Base-by-base conservation (phyloP, 2,113 vertebrate species). In the Peromyscus leucopus region DNA sequence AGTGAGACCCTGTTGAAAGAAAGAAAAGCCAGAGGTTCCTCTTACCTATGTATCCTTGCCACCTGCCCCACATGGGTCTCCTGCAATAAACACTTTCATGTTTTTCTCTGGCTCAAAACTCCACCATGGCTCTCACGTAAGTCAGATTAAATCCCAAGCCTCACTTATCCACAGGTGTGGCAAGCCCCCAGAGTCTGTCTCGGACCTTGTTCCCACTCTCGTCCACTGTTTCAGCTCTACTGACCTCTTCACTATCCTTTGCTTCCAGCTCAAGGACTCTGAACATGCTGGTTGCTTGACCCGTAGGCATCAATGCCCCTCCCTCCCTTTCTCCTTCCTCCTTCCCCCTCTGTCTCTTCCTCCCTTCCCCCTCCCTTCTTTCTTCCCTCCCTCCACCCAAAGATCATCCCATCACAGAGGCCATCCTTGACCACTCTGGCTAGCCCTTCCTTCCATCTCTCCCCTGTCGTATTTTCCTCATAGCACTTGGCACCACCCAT, bases 91-190 rank as follows among this genome's bases (percentile, higher is more conserved):
- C 4, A 12, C 69, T 21, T 16, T 42, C 63, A 28, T 1, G 4
- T 10, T 16, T 10, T 55, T 59, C 22, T 7, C 22, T 24, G 15
- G 16, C 36, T 39, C 65, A 84, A 33, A 59, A 5, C 2, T 42
- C 84, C 46, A 42, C 16, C 76, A 11, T 0, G 2, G 75, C 46
- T 65, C 71, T 80, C 63, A 7, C 16, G 59, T 93, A 46, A 31
- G 22, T 69, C 79, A 55, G 1, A 75, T 74, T 26, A 51, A 48
- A 76, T 59, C 51, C 2, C 39, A 24, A 57, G 42, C 11, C 31
- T 80, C 61, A 0, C 1, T 26, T 46, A 24, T 51, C 51, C 39
- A 59, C 8, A 13, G 22, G 75, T 33, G 17, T 0, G 9, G 13
- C 21, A 0, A 7, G 36, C 36, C 10, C 76, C 69, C 61, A 8